phyloP scores from a whole-genome alignment of 2,888 invertebrate genomes.

The Hydropsyche betteni region DNA sequence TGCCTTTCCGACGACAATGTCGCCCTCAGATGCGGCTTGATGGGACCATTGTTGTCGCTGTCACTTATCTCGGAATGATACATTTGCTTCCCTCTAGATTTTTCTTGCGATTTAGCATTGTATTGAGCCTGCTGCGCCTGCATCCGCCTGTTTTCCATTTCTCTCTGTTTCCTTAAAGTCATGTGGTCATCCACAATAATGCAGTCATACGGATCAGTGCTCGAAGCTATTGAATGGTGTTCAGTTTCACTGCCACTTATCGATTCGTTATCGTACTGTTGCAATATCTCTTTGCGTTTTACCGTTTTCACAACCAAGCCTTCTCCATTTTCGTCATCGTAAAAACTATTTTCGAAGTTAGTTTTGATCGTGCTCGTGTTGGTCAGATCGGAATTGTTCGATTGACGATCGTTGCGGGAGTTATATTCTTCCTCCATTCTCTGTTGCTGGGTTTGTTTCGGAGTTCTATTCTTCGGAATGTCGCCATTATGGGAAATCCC shows the following conservation, averaged over 20 bases:
- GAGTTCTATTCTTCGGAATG: conserved; percentile 59
- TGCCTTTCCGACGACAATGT: conserved; percentile 61
- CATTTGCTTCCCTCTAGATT: conserved; percentile 41
- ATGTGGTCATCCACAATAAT: conserved; percentile 85
- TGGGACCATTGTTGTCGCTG: conserved; percentile 59
- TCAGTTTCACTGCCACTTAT: conserved; percentile 70
- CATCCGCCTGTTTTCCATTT: conserved; percentile 60
- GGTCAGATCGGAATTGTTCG: conserved; percentile 61
- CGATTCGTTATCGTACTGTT: conserved; percentile 71
- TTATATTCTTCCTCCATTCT: conserved; percentile 56
- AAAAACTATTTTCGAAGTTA: conserved; percentile 72
- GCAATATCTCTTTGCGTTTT: conserved; percentile 76
- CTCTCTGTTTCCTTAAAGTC: conserved; percentile 66
- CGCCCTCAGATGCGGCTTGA: conserved; percentile 63
- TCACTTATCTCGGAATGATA: conserved; percentile 50
- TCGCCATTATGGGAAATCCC: conserved; percentile 53
- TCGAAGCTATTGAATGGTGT: conserved; percentile 71
- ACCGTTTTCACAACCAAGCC: conserved; percentile 76
- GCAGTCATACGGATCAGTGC: conserved; percentile 80
- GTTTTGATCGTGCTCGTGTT: conserved; percentile 66
- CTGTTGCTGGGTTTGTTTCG: conserved; percentile 59
- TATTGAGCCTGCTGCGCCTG: conserved; percentile 57
- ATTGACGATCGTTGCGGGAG: conserved; percentile 61
- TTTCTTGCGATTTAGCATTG: conserved; percentile 45
- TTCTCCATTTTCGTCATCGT: conserved; percentile 72